Evolutionary conservation across 2,888 invertebrate species (phyloP), one percentile per base, ranked within the genome.

Genomic region (Netelia inedita): DNA sequence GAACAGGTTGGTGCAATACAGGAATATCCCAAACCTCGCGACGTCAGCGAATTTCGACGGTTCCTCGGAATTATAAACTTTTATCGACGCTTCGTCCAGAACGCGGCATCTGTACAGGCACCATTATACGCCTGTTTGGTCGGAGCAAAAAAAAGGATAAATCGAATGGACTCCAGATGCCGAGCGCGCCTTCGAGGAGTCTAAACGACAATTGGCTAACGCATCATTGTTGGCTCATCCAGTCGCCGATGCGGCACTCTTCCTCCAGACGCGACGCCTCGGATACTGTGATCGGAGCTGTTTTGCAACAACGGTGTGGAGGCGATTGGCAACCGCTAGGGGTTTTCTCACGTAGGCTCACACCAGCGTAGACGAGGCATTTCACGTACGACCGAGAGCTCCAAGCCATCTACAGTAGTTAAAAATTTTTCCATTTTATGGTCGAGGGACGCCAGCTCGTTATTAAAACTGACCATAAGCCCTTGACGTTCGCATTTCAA

Each of bases 301-400:
- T 73, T 0, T 28, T 83, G 0, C 72, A 78, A 16, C 82, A 82
- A n/a, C 55, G 3, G 9, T 43, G 10, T 3, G 28, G 41, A 19
- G 28, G 16, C 9, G 6, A 1, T 6, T 71, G 75, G 71, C 41
- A 83, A 46, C 74, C 73, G 1, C 21, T 85, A 0, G 82, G 74
- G 10, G 79, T 82, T 11, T 82, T 68, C 9, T 79, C 57, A 0
- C 68, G 35, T 14, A 85, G 83, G 53, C 59, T 83, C 10, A 66
- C 83, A 5, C 76, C 87, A 1, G 55, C 80, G 0, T 78, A 89
- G 65, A 50, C 14, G 6, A 85, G 83, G 0, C 90, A 89, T 76
- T 83, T 86, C 16, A 83, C 88, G 1, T 88, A 88, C 73, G 86
- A 89, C 57, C 16, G 87, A 14, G 86, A 83, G 79, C 19, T 85